phyloP scores from a whole-genome alignment of 2,888 invertebrate genomes.

The Alloplasta piceator region DNA sequence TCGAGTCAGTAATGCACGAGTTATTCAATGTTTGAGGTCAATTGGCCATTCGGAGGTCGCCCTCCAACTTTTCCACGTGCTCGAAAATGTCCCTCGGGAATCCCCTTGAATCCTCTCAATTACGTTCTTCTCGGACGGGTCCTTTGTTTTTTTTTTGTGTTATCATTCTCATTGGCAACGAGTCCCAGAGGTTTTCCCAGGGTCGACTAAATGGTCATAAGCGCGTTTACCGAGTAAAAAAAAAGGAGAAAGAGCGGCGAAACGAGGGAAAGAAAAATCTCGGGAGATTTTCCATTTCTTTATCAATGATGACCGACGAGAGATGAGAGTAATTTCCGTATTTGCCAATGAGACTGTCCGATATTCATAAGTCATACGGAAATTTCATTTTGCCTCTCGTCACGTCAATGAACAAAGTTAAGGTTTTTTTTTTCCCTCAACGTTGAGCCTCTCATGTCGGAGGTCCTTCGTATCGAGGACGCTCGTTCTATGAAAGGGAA shows the following conservation, averaged over 20 bases:
- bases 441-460: neutral
- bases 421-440: slow-evolving; percentile 2
- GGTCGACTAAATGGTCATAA: slow-evolving; percentile 29
- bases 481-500: slow-evolving; percentile 58
- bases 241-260: slow-evolving; percentile 1
- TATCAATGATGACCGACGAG: slow-evolving; percentile 31
- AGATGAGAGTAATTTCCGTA: neutral
- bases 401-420: slow-evolving; percentile 46
- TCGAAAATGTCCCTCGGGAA: slow-evolving; percentile 32
- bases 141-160: slow-evolving; percentile 4
- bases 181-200: slow-evolving; percentile 26
- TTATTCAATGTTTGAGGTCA: slow-evolving; percentile 10
- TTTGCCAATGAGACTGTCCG: neutral
- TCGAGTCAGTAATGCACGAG: neutral
- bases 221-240: slow-evolving; percentile 15
- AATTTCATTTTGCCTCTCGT: slow-evolving; percentile 48
- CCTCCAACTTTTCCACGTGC: slow-evolving; percentile 2
- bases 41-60: slow-evolving; percentile 20
- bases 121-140: slow-evolving; percentile 3
- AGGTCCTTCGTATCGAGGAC: neutral
- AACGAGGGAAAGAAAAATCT: slow-evolving; percentile 18
- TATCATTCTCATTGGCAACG: slow-evolving; percentile 29
- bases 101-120: slow-evolving; percentile 20
- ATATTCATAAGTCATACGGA: neutral
- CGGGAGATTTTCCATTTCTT: slow-evolving; percentile 20